phyloP scores from a whole-genome alignment of 1,140 invertebrate species.

The Aphaenogaster ashmeadi region DNA sequence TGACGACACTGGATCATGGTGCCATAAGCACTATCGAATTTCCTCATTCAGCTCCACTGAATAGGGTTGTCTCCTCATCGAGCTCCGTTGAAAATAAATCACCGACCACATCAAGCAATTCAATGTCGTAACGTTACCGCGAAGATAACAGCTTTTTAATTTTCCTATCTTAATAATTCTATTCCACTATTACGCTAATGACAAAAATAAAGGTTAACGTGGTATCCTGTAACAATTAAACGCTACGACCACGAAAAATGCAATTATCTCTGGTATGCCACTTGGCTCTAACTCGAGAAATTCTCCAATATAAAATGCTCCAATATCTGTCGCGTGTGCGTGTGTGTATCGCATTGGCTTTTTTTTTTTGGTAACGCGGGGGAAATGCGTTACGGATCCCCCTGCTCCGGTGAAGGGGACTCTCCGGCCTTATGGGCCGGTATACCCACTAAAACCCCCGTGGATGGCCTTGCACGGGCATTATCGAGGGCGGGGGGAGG shows the following conservation, averaged over 20 bases:
- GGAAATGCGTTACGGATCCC: too few relatives aligned
- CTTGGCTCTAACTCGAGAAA: neutral
- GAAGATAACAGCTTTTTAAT: conserved; percentile 21
- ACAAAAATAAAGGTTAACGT: conserved; percentile 44
- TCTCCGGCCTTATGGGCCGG: too few relatives aligned
- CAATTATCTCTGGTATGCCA: conserved; percentile 39
- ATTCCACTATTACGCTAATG: conserved; percentile 19
- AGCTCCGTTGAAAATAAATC: conserved; percentile 48
- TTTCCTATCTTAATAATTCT: conserved; percentile 22
- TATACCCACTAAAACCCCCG: too few relatives aligned
- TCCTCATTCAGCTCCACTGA: conserved; percentile 16
- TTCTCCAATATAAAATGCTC: conserved; percentile 12
- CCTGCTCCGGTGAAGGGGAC: too few relatives aligned
- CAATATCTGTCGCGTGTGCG: neutral
- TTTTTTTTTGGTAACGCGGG: too few relatives aligned
- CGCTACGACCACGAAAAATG: conserved; percentile 28
- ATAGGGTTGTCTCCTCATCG: conserved; percentile 9
- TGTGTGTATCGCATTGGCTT: neutral
- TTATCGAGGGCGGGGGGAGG: too few relatives aligned
- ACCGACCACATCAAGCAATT: conserved; percentile 4
- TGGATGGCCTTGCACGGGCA: too few relatives aligned
- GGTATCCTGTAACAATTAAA: conserved; percentile 34
- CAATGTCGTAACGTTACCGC: neutral
- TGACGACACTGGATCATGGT: conserved; percentile 54
- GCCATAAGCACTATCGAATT: conserved; percentile 63